Percentiles rank a stretch among this genome's conserved stretches.
These are phyloP conservation scores for Bembecia ichneumoniformis DNA, from an alignment of 2,888 invertebrate species.

Conservation along the genomic window DNA sequence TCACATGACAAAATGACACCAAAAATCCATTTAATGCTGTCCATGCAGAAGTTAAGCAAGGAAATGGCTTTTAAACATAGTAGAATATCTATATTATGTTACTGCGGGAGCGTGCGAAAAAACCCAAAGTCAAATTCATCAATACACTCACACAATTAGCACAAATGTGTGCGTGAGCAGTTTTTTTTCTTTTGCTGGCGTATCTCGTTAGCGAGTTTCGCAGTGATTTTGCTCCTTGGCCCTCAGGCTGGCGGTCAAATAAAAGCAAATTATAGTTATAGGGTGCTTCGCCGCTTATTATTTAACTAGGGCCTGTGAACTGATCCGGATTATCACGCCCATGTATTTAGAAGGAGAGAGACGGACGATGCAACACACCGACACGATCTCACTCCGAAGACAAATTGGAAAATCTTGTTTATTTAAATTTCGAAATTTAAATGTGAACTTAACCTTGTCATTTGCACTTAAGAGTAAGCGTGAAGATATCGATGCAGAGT, in stretches of 20 bases:
- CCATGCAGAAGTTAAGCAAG: no score
- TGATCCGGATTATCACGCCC: conserved; percentile 52
- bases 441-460: no score
- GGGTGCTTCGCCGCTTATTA: conserved; percentile 60
- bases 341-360: conserved; percentile 31
- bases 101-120: conserved; percentile 1
- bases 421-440: not conserved
- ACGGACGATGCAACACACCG: conserved; percentile 17
- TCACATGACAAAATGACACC: no score
- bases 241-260: conserved; percentile 47
- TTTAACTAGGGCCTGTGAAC: conserved; percentile 63
- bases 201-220: conserved; percentile 58
- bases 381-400: conserved; percentile 15
- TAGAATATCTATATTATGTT: conserved; percentile 1
- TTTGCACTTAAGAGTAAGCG: no score
- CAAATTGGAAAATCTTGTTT: no score
- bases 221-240: conserved; percentile 40
- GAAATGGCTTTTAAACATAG: no score
- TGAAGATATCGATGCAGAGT: no score
- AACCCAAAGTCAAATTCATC: conserved; percentile 38
- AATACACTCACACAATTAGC: conserved; percentile 35
- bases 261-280: conserved; percentile 66
- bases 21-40: no score
- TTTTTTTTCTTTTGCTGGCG: conserved; percentile 32
- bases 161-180: conserved; percentile 38